Evolutionary conservation across 2,113 vertebrate genomes (phyloP).

Genomic region (zebrafish (Danio rerio)): GRCz12tu NC_133182.1:25764001-25764500

Average conservation of each 20-base stretch:
- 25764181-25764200: slow-evolving; percentile 42
- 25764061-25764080: background rate
- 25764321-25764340: slow-evolving; percentile 54
- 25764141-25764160: background rate
- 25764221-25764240: slow-evolving; percentile 48
- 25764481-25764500: background rate
- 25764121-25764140: no score
- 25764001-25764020: slow-evolving; percentile 3
- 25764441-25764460: slow-evolving; percentile 15
- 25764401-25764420: slow-evolving; percentile 8
- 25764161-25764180: slow-evolving; percentile 31
- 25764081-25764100: background rate
- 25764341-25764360: slow-evolving; percentile 47
- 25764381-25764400: slow-evolving; percentile 32
- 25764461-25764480: background rate
- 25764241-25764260: slow-evolving; percentile 42
- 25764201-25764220: slow-evolving; percentile 31
- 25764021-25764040: slow-evolving; percentile 18
- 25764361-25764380: slow-evolving; percentile 46
- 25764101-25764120: background rate
- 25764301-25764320: slow-evolving; percentile 54
- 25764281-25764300: slow-evolving; percentile 51
- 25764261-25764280: slow-evolving; percentile 23
- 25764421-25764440: slow-evolving; percentile 32
- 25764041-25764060: background rate